Evolutionary conservation across 2,888 invertebrate species (phyloP), one percentile per base, ranked within the genome.

Genomic region (Salpingus planirostris): DNA sequence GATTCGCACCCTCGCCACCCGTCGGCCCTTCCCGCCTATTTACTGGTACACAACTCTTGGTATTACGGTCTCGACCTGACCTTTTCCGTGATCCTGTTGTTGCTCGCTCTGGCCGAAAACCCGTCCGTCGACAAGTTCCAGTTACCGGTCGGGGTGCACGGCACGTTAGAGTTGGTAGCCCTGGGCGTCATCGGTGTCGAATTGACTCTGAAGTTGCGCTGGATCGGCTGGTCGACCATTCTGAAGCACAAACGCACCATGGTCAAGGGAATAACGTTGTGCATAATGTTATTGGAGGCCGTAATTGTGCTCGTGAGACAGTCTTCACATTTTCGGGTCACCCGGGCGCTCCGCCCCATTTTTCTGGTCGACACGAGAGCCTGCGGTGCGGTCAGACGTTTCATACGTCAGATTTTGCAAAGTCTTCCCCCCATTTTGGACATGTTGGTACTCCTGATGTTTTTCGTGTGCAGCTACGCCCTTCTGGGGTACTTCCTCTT

Each of bases 281-380:
- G 75, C 21, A 80, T 89, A 46, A 89, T 90, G 89, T 73, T 87
- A 41, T 57, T 83, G 23, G 90, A 91, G 59, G 85, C 88, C 0
- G 69, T 87, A 27, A 78, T 80, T 21, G 84, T 90, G 29, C 63
- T 90, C 21, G 76, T 82, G 39, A 70, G 90, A 11, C 87, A 87
- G 60, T 80, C 82, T 0, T 83, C 82, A 1, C 90, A 91, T 66
- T 84, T 89, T 63, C 71, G 91, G 1, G 86, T 87, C 29, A 88
- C 89, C n/a, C 68, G 90, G 39, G 86, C 89, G 3, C 64, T 90
- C 7, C 70, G 90, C 10, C 90, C 90, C n/a, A 82, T 91, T 49
- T 90, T 90, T 66, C 64, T 91, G 23, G 80, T 90, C 27, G 89
- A 90, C 64, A 88, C 88, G 23, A 73, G 84, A 49, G 85, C 85